Percentiles rank a stretch among this genome's conserved stretches.
Conservation (phyloP, 2,113 vertebrate genomes). For the Ophiodon elongatus region DNA sequence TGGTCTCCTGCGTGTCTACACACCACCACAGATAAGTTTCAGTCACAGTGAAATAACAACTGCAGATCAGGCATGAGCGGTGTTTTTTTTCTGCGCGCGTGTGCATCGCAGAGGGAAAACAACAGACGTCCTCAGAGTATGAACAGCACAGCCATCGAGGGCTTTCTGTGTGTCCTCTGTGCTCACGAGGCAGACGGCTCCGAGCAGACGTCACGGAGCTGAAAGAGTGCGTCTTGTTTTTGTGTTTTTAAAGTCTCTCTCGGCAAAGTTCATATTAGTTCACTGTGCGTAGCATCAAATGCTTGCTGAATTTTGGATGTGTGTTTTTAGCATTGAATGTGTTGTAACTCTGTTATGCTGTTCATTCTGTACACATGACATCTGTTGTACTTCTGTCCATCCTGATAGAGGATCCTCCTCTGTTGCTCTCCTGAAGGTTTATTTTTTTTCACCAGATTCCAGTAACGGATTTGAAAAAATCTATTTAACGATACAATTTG, state of each 20-base stretch:
- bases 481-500: not conserved
- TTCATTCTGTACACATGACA: no score
- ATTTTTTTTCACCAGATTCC: not conserved
- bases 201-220: not conserved
- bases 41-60: not conserved
- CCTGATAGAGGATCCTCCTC: no score
- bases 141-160: not conserved
- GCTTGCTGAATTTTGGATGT: not conserved
- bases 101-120: not conserved
- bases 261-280: no score
- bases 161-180: slow-evolving; percentile 38
- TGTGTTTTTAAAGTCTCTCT: not conserved
- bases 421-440: no score
- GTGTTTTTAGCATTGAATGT: not conserved
- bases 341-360: no score
- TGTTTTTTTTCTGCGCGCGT: not conserved
- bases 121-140: not conserved
- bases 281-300: not conserved
- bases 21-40: not conserved
- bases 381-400: no score
- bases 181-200: not conserved
- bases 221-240: not conserved
- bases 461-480: not conserved
- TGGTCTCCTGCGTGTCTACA: not conserved
- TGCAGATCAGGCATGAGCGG: no score